Base-by-base conservation (phyloP, 2,888 invertebrate genomes). In the Caenorhabditis drosophilae region DNA sequence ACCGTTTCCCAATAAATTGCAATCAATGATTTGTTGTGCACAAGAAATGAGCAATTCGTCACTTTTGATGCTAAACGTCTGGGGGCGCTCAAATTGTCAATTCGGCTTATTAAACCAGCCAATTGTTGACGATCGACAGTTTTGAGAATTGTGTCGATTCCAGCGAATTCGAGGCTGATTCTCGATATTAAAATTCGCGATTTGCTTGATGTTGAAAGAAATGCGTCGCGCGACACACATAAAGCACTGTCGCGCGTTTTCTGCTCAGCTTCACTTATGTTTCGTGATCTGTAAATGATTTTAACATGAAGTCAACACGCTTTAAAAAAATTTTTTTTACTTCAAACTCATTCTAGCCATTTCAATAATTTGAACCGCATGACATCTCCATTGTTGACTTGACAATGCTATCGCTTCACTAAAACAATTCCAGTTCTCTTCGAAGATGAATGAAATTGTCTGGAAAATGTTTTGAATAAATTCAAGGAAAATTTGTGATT, bases 21-120 rank as follows among this genome's bases (percentile, higher is more conserved):
- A 44, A 63, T 27, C 25, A 70, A 87, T 70, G 89, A 88, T 80
- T 90, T 89, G 85, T 93, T 92, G 89, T 91, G 92, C 82, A 90
- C 89, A 51, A 93, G 85, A 85, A 91, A 90, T 34, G 90, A 89
- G 76, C 90, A 90, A 83, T 91, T 89, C 84, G 70, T 66, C n/a
- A 73, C 74, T 50, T 70, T 69, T 15, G 34, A 6, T 4, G 52
- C 52, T 16, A 66, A 40, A 25, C 49, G 27, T 12, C 64, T 36
- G 12, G 54, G 59, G 35, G 42, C 50, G 36, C 22, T 18, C 1
- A 68, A 52, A 4, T 56, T 57, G 9, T 58, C 58, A 34, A 51
- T 35, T 47, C 64, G 50, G n/a, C 26, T 48, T 40, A 71, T 49
- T n/a, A 64, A 53, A n/a, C 55, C 50, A 34, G 41, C 26, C 1